Evolutionary conservation across 2,113 vertebrate species (phyloP).

Genomic region (Hemiscyllium ocellatum): DNA sequence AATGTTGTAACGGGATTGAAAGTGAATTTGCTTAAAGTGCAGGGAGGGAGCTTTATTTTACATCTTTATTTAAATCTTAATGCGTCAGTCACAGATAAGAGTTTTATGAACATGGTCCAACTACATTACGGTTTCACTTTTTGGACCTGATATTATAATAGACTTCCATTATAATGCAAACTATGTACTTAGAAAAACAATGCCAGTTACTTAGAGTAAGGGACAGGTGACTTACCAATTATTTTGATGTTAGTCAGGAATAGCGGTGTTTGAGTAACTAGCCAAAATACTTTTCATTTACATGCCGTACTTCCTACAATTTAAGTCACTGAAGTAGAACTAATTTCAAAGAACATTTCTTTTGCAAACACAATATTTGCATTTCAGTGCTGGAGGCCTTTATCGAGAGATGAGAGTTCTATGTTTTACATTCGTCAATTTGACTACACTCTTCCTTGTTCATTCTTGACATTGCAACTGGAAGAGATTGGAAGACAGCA

Average conservation of each 20-base stretch:
- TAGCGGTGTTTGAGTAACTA: not conserved
- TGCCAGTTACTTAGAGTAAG: not conserved
- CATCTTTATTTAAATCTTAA: too few species aligned
- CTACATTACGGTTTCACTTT: too few species aligned
- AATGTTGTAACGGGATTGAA: not conserved
- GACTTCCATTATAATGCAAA: not conserved
- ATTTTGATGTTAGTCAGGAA: not conserved
- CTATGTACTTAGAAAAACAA: not conserved
- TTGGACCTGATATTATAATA: too few species aligned
- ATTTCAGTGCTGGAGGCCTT: not conserved
- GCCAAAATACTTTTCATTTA: not conserved
- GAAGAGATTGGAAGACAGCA: not conserved
- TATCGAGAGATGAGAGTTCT: not conserved
- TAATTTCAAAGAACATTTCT: not conserved
- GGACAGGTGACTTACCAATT: not conserved
- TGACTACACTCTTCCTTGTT: not conserved
- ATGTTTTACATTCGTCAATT: not conserved
- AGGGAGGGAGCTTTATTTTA: too few species aligned
- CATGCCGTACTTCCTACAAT: not conserved
- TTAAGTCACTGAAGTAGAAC: not conserved
- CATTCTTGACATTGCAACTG: not conserved
- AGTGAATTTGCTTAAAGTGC: too few species aligned
- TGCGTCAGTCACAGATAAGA: too few species aligned
- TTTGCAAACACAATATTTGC: not conserved
- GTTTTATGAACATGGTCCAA: too few species aligned